Evolutionary conservation across 2,113 vertebrate genomes (phyloP).

Genomic region (Apteryx mantelli): DNA sequence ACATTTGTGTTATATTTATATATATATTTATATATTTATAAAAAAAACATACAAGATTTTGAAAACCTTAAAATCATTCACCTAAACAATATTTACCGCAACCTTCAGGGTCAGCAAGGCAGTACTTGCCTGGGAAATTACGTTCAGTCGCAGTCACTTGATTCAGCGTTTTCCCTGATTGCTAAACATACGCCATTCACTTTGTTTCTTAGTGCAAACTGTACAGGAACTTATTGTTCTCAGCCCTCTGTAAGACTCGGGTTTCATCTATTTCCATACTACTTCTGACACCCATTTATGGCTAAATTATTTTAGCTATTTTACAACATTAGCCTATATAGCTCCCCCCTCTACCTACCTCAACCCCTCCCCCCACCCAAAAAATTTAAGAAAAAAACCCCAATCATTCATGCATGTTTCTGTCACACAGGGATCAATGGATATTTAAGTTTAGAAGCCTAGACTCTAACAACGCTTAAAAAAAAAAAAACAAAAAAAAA

Average conservation of each 20-base stretch:
- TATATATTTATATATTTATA: slow-evolving; percentile 40
- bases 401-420: slow-evolving; percentile 47
- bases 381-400: neutral
- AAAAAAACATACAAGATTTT: slow-evolving; percentile 63
- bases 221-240: slow-evolving; percentile 40
- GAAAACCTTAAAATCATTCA: slow-evolving; percentile 77
- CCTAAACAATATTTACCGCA: slow-evolving; percentile 36
- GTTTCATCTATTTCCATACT: slow-evolving; percentile 1
- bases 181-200: neutral
- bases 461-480: slow-evolving; percentile 46
- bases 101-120: slow-evolving; percentile 37
- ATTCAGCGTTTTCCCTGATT: slow-evolving; percentile 30
- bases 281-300: slow-evolving; percentile 51
- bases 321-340: slow-evolving; percentile 59
- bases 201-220: slow-evolving; percentile 56
- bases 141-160: neutral
- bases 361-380: slow-evolving; percentile 28
- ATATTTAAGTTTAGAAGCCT: slow-evolving; percentile 13
- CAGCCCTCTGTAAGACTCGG: slow-evolving; percentile 34
- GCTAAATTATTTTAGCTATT: slow-evolving; percentile 66
- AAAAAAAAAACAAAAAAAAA: neutral
- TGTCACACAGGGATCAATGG: slow-evolving; percentile 47
- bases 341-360: slow-evolving; percentile 23
- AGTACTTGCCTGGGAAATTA: neutral
- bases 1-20: slow-evolving; percentile 68